Base-by-base conservation (phyloP, 2,888 invertebrate genomes). In the Lampropteryx suffumata region DNA sequence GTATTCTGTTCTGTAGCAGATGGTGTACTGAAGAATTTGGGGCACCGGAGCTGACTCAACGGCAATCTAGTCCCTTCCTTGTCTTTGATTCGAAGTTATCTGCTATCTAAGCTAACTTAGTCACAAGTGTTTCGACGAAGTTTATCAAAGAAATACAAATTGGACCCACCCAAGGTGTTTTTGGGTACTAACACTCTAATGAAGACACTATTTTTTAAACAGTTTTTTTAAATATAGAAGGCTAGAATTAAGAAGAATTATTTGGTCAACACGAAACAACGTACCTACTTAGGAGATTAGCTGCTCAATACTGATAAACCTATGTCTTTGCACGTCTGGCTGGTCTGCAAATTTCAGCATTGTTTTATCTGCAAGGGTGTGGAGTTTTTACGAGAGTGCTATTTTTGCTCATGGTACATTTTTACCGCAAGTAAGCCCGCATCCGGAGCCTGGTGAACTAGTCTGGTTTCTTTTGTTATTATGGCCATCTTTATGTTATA, bases 1-100 rank as follows among this genome's bases (percentile, higher is more conserved):
- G 50, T 67, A 73, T 78, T 86, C 50, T 64, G 59, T 62, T 80
- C 24, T 58, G 47, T 59, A 61, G 74, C 65, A 71, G 86, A 89
- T 89, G 88, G 82, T 82, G 79, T 80, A 67, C 76, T 71, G 59
- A 74, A 87, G 88, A 83, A 90, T 90, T 88, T 89, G 85, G 89
- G 85, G 71, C 88, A 88, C 36, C 75, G 71, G 69, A 76, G 84
- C 83, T 89, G 88, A 89, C 79, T 90, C 89, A 88, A 84, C 84
- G 69, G 68, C 69, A 77, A 77, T 81, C 81, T 82, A 84, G 82
- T 84, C 84, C 86, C 82, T 84, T 86, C 80, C 73, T 78, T 78
- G 72, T 71, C 72, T 74, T 65, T 64, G 71, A 27, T 51, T 51
- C 34, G 32, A 75, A 71, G 74, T 75, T 77, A 77, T 80, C 76